Evolutionary conservation across 2,797 vertebrate genomes (phyloP), one percentile per base, ranked within the genome.

Genomic region (Neomorphus geoffroyi): DNA sequence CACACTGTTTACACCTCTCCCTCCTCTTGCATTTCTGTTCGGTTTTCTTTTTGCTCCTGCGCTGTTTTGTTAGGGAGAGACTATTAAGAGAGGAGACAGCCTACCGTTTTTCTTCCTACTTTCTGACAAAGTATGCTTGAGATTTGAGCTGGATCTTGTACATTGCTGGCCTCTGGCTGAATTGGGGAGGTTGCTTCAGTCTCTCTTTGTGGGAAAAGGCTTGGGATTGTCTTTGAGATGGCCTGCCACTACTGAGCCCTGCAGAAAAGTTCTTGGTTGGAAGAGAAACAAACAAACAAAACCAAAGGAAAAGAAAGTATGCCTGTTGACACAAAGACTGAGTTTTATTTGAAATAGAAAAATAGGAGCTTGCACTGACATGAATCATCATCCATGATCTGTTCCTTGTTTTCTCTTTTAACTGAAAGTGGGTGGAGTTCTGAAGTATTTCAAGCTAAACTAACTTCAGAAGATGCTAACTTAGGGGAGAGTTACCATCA

Each of bases 341-440:
- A 69, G 30, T 93, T 93, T 74, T 78, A 71, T 90, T 95, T 90
- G 71, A 95, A 95, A 83, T 58, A 81, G 86, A 73, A 89, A 93
- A 93, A 89, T 45, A 77, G 26, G 30, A 90, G 33, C 70, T 86
- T 94, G 80, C 54, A 84, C 50, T 86, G 92, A 65, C 75, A 83
- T 88, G 77, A 91, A 60, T 96, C 72, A 81, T 88, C 37, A 64
- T 91, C 57, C 30, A 28, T 74, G 32, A 78, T 95, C 75, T 94
- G 70, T 75, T 92, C 58, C 62, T 88, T 93, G 58, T 94, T 96
- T 95, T 92, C 51, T 83, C 57, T 80, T 80, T 83, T 54, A 73
- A 46, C 82, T 90, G 73, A 53, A 94, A 70, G 69, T 72, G 92
- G 88, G 70, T 90, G 88, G 87, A 77, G 71, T 94, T 93, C 60